Evolutionary conservation across 2,888 invertebrate genomes (phyloP).

Genomic region (Priocnemis perturbator): DNA sequence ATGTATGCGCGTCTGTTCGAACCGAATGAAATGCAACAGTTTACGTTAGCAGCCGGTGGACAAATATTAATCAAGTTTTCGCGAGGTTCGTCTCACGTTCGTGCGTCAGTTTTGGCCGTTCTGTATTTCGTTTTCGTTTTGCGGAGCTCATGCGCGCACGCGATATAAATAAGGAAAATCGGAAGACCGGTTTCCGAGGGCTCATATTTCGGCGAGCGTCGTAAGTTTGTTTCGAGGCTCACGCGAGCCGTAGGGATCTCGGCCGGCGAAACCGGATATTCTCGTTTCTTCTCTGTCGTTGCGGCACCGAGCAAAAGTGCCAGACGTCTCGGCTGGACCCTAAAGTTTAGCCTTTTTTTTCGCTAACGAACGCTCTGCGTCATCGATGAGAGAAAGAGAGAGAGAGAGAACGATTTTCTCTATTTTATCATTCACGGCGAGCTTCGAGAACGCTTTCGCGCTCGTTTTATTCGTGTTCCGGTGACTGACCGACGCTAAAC

Average conservation of each 20-base stretch:
- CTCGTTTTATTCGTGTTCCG: too few species aligned
- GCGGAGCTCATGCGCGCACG: not conserved
- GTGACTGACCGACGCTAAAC: too few species aligned
- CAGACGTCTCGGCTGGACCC: not conserved
- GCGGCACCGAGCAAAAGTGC: not conserved
- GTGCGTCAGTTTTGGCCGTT: not conserved
- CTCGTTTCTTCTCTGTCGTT: not conserved
- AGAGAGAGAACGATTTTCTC: too few species aligned
- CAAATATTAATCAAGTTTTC: too few species aligned
- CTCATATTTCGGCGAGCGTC: not conserved
- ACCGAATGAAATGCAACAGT: too few species aligned
- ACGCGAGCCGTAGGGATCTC: not conserved
- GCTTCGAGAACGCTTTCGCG: too few species aligned
- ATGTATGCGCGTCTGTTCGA: too few species aligned
- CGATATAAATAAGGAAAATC: not conserved
- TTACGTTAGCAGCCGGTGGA: too few species aligned
- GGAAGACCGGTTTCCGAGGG: constrained; percentile 1
- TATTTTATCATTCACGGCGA: too few species aligned
- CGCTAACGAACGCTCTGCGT: not conserved
- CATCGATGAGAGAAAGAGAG: not conserved
- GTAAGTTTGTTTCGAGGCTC: not conserved
- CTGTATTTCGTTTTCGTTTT: not conserved
- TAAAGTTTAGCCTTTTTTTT: not conserved
- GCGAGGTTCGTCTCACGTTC: not conserved
- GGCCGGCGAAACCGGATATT: constrained; percentile 4